Conservation (phyloP, 2,797 vertebrate species). For the Enteromius viviparus region DNA sequence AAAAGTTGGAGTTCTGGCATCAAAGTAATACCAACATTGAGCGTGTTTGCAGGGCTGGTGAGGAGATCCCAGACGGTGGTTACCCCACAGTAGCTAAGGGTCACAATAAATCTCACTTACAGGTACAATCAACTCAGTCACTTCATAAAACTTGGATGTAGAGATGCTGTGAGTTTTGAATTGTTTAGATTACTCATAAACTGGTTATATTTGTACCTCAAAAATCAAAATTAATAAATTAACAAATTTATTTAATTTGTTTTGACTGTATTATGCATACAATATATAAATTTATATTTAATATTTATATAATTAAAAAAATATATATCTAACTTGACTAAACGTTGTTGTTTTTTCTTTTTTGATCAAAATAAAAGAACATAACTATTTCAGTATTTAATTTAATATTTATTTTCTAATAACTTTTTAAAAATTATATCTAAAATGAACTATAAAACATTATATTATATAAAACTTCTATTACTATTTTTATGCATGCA, state of each 20-base stretch:
- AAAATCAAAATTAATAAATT: background rate
- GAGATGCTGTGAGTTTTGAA: background rate
- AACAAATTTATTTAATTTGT: background rate
- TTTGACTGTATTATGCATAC: background rate
- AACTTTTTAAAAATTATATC: background rate
- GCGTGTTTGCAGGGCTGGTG: slow-evolving; percentile 10
- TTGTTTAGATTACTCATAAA: background rate
- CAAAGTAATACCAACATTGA: slow-evolving; percentile 39
- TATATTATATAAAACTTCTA: background rate
- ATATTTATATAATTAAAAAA: too few relatives aligned
- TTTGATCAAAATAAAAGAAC: background rate
- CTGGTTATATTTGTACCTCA: background rate
- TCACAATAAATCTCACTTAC: slow-evolving; percentile 14
- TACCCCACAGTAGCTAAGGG: background rate
- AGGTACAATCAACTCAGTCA: background rate
- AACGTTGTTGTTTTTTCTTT: background rate
- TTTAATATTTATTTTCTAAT: background rate
- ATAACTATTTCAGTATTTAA: background rate
- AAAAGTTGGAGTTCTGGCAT: slow-evolving; percentile 48
- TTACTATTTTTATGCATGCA: background rate
- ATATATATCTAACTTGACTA: background rate
- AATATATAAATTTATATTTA: too few relatives aligned
- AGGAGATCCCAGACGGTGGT: slow-evolving; percentile 37
- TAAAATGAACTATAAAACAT: background rate
- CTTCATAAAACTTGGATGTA: background rate